phyloP scores from a whole-genome alignment of 2,797 vertebrate species.

The Lycodopsis pacificus region DNA sequence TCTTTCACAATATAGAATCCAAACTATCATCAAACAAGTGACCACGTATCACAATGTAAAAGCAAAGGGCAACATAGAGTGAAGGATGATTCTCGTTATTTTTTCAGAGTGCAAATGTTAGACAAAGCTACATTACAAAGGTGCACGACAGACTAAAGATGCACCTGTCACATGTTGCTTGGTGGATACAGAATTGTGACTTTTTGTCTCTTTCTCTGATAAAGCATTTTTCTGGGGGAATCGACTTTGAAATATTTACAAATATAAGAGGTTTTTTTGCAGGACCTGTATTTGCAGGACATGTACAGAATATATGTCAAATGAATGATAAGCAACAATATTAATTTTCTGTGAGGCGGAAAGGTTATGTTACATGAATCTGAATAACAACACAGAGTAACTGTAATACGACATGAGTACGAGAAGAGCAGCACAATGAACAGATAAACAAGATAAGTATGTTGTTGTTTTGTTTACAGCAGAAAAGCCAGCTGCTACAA shows the following conservation, averaged over 20 bases:
- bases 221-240: conserved; percentile 54
- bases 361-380: conserved; percentile 75
- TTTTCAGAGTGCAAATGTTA: conserved; percentile 68
- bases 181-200: conserved; percentile 51
- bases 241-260: conserved; percentile 78
- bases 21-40: conserved; percentile 45
- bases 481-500: conserved; percentile 64
- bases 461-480: conserved; percentile 53
- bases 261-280: conserved; percentile 49
- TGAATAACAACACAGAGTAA: conserved; percentile 73
- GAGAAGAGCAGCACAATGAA: conserved; percentile 76
- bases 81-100: conserved; percentile 34
- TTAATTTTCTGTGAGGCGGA: conserved; percentile 60
- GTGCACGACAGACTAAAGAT: conserved; percentile 41
- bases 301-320: conserved; percentile 71
- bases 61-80: conserved; percentile 47
- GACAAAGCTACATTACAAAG: conserved; percentile 70
- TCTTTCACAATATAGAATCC: conserved; percentile 63
- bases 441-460: conserved; percentile 58
- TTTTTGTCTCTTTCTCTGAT: conserved; percentile 44
- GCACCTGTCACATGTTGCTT: conserved; percentile 52
- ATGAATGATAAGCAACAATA: conserved; percentile 71
- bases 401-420: conserved; percentile 74
- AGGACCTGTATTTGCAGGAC: too few species aligned
- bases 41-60: conserved; percentile 57